Percentiles rank a stretch among this genome's conserved stretches.
Conservation (phyloP, 2,888 invertebrate genomes). For the Chloromyia formosa region DNA sequence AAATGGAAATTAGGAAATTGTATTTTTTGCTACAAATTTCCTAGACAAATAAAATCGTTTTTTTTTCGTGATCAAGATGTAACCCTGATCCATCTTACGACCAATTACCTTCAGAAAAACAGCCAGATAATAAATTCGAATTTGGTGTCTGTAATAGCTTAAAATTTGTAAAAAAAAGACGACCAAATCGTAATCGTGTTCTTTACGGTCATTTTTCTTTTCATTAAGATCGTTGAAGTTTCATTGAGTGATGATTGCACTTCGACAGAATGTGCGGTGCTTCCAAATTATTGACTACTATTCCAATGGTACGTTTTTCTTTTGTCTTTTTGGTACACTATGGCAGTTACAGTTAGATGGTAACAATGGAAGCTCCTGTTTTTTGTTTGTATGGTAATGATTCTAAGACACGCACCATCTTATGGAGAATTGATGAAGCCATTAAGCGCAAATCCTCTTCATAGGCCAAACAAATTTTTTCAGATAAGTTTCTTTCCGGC, state of each 20-base stretch:
- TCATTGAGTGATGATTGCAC: conserved; percentile 18
- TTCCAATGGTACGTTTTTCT: no score
- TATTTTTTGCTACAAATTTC: no score
- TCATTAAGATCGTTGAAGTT: conserved; percentile 3
- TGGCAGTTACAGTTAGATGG: not conserved
- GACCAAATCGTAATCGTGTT: conserved; percentile 24
- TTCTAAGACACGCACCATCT: not conserved
- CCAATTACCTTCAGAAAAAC: not conserved
- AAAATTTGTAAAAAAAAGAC: no score
- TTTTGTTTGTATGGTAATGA: not conserved
- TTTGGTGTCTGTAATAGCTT: not conserved
- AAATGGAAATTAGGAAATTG: no score
- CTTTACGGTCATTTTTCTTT: not conserved
- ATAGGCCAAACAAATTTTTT: no score
- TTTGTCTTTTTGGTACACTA: no score
- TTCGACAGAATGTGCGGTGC: not conserved
- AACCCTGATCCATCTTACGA: no score
- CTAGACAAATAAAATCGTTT: no score
- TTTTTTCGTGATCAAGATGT: no score
- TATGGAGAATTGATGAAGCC: not conserved
- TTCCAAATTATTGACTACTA: no score
- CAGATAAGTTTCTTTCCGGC: no score
- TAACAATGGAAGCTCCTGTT: conserved; percentile 11
- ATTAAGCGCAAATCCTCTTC: not conserved
- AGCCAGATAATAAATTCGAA: not conserved